Evolutionary conservation across 1,140 invertebrate species (phyloP).

Genomic region (Homalodisca vitripennis): DNA sequence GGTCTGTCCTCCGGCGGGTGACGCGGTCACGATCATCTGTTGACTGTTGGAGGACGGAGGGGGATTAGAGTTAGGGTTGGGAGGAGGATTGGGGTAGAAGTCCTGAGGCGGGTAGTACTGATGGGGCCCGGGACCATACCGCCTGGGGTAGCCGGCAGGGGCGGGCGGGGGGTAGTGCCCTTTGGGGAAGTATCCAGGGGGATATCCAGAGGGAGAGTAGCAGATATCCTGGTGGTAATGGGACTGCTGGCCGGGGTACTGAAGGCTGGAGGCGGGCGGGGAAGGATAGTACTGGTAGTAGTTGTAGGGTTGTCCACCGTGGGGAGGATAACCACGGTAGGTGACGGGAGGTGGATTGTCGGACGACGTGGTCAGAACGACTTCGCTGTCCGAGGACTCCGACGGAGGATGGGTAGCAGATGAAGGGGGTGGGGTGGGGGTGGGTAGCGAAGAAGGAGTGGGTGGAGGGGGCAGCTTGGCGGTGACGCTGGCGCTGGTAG

Average conservation of each 20-base stretch:
- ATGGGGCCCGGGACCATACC: conserved; percentile 42
- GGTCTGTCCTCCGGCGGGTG: conserved; percentile 49
- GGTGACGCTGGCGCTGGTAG: conserved; percentile 36
- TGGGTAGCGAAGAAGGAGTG: conserved; percentile 52
- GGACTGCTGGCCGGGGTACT: conserved; percentile 51
- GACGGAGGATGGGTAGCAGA: conserved; percentile 44
- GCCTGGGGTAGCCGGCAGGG: conserved; percentile 41
- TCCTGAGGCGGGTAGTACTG: conserved; percentile 48
- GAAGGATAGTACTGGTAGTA: conserved; percentile 41
- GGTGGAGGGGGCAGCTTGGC: conserved; percentile 42
- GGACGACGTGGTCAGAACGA: conserved; percentile 47
- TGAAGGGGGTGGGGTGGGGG: conserved; percentile 35
- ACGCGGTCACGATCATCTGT: conserved; percentile 44
- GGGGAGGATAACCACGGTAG: conserved; percentile 25
- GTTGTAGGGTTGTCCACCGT: conserved; percentile 27
- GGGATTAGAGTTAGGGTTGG: conserved; percentile 36
- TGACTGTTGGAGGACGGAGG: conserved; percentile 35
- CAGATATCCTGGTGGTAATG: conserved; percentile 56
- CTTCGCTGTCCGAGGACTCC: conserved; percentile 51
- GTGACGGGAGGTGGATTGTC: conserved; percentile 45
- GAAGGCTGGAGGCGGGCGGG: conserved; percentile 37
- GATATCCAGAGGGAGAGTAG: conserved; percentile 57
- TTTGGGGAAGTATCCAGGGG: conserved; percentile 47
- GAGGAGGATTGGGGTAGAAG: conserved; percentile 34
- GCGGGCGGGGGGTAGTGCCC: conserved; percentile 44